A percentile compares a stretch with the other conserved stretches of the same genome.
phyloP scores from a whole-genome alignment of 2,888 invertebrate species.

The Meta bourneti region DNA sequence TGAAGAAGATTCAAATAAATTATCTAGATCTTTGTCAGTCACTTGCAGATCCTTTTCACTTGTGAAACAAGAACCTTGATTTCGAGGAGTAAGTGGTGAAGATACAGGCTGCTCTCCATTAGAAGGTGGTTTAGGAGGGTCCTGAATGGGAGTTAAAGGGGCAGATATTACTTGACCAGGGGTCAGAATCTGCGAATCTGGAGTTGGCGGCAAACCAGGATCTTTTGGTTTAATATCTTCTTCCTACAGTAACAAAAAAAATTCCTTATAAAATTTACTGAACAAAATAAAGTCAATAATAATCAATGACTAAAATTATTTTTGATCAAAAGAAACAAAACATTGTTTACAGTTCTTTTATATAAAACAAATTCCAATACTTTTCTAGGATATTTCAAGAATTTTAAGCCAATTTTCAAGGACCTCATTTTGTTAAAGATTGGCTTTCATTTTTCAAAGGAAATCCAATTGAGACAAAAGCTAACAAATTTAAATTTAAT shows the following conservation, averaged over 20 bases:
- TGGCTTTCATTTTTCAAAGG: no score
- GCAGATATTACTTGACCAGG: slow-evolving; percentile 66
- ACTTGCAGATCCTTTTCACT: slow-evolving; percentile 90
- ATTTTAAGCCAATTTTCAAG: no score
- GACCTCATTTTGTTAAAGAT: no score
- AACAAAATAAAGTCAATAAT: background rate
- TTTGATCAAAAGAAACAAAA: no score
- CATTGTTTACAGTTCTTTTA: no score
- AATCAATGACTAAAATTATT: no score
- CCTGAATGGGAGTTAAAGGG: slow-evolving; percentile 73
- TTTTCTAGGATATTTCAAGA: no score
- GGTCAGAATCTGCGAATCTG: slow-evolving; percentile 66
- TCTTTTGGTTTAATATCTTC: slow-evolving; percentile 75
- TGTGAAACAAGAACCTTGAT: slow-evolving; percentile 79
- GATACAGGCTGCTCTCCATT: slow-evolving; percentile 65
- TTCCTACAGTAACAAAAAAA: slow-evolving; percentile 32
- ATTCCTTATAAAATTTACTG: background rate
- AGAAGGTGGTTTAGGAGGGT: slow-evolving; percentile 71
- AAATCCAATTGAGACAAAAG: no score
- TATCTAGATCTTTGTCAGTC: slow-evolving; percentile 93
- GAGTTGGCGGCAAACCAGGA: slow-evolving; percentile 70
- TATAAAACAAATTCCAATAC: no score
- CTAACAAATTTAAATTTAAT: no score
- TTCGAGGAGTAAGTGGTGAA: slow-evolving; percentile 74
- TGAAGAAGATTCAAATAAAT: slow-evolving; percentile 93